Evolutionary conservation across 2,888 invertebrate genomes (phyloP), one percentile per base, ranked within the genome.

Genomic region (Caenorhabditis panamensis): DNA sequence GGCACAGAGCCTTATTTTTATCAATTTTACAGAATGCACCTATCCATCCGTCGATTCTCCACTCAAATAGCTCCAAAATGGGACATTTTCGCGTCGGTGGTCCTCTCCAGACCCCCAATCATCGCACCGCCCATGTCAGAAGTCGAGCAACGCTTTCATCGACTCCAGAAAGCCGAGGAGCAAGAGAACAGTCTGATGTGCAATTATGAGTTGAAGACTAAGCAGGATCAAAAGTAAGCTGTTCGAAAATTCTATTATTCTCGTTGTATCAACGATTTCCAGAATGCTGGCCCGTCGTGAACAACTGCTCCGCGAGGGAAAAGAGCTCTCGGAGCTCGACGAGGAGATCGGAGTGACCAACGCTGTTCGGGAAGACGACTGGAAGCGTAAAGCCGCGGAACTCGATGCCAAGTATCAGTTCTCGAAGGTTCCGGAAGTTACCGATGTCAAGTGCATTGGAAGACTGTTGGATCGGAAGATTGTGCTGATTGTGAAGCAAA

Each of bases 301-400:
- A 16, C 72, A 86, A 59, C 62, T 90, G 26, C 82, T 88, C 20
- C 79, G 69, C 18, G 87, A 88, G 47, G 90, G 90, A 47, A 88
- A 88, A 64, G 89, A 88, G 79, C 81, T 90, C 28, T 88, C 88
- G 31, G 87, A 88, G 67, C 68, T 90, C 47, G 90, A 90, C 54
- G 89, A 89, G 22, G 85, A 90, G 72, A 84, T 90, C 26, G 88
- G 87, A 24, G 79, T 87, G 61, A 88, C 89, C 6, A 88, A 87
- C 67, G 68, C 79, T 16, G 86, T 89, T 67, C 54, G 79, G 24
- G 81, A 85, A 20, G 87, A 88, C 41, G 89, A 89, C 18, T 90
- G 90, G 89, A 61, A 59, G 11, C 79, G 78, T 20, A 71, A 66
- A n/a, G 69, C 85, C 1, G 59, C n/a, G 2, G 64, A 62, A 11